Evolutionary conservation across 1,140 invertebrate genomes (phyloP), one percentile per base, ranked within the genome.

Genomic region (Oscheius sp.): DNA sequence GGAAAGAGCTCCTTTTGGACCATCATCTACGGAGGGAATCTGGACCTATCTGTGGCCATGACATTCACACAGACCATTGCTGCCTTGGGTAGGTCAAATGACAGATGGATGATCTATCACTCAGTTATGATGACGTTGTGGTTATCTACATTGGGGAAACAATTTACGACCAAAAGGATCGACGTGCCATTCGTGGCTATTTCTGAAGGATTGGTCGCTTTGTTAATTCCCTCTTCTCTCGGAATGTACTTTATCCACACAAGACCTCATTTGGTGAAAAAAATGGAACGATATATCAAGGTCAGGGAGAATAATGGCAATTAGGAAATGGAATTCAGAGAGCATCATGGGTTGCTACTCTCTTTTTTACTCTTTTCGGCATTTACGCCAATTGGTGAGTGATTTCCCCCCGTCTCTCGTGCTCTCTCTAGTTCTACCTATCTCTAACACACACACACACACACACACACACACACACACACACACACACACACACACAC

Each of bases 101-200:
- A 1, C 76, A 35, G 15, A 62, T 36, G 13, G 26, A 62, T 35
- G 7, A 7, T 59, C 20, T 62, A 66, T 13, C 71, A 82, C 87
- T 3, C 85, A 93, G 92, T 86, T 23, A 91, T 94, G 86, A 94
- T 97, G 88, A 94, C 94, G 0, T 82, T 93, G 1, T 97, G 94
- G 94, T 86, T 94, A 10, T 93, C 93, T 81, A 93, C 92, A 0
- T 87, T 97, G 23, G 94, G 94, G 0, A 88, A 87, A 75, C 68
- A 59, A 29, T 86, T 89, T 20, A 90, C 94, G 28, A 92, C 87
- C 0, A 87, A 89, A 0, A 86, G 90, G 63, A 87, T 93, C 2
- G 85, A 83, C 28, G 90, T 95, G 23, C 94, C 94, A 0, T 95
- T 94, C 82, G 62, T 77, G 0, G 90, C 90, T 28, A 92, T 97